Base-by-base conservation (phyloP, 2,888 invertebrate genomes). In the Pseudanteris insignis region DNA sequence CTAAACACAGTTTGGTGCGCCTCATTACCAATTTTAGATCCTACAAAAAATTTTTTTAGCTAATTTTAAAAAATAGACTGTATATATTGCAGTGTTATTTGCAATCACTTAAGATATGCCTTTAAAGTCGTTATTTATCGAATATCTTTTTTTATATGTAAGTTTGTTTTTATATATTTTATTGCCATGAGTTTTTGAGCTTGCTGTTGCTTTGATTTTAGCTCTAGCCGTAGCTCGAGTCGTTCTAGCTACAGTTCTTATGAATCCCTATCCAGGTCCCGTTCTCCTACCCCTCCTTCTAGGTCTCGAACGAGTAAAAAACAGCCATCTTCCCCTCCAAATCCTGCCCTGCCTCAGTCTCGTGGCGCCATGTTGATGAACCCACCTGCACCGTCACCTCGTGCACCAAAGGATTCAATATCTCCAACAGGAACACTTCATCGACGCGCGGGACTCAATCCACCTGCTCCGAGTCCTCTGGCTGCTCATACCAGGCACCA, bases 351-450 rank as follows among this genome's bases (percentile, higher is more conserved):
- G 6, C 3, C 58, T 11, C 58, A 43, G 10, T 11, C 37, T 34
- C 84, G 89, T 36, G 87, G 88, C 18, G 76, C 76, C 2, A 86
- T 88, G 53, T 81, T 88, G 59, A 89, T 89, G 89, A 89, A 89
- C 81, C 89, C 89, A 60, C 89, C 89, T 9, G 89, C 89, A 63
- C 89, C 89, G 55, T 83, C 84, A 62, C 83, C 82, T 9, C 75
- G 81, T 2, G 83, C 85, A 24, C 81, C 84, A 3, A 78, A 77
- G 62, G 77, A 75, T 9, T 74, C 71, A 21, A 75, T 75, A n/a
- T 79, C 80, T 3, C 79, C 79, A 4, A 77, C 78, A 29, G 77
- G 77, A 2, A 76, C 77, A 9, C 62, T 79, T 2, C 79, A 80
- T 48, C 71, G 80, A 51, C 74, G 80, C 2, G 78, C 77, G 7